These are phyloP conservation scores for Smithornis capensis DNA, from an alignment of 2,113 vertebrate species.

Conservation along the genomic window DNA sequence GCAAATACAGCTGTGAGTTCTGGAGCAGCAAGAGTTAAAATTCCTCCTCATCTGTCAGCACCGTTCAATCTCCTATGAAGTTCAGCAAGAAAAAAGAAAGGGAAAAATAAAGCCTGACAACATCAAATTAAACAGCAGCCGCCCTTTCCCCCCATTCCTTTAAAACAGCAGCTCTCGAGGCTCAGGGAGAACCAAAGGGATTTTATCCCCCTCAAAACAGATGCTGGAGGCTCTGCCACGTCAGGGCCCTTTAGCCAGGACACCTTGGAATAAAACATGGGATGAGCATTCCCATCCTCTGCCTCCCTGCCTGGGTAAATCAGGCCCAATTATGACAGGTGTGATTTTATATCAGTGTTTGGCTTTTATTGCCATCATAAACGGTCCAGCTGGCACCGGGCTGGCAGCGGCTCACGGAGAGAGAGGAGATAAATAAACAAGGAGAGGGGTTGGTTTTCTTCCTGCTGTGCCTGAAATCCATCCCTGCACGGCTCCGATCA, in stretches of 20 bases:
- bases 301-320: neutral
- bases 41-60: neutral
- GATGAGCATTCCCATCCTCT: neutral
- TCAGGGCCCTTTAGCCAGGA: neutral
- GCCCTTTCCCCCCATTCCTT: neutral
- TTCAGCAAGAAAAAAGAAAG: neutral
- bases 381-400: slow-evolving; percentile 39
- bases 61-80: neutral
- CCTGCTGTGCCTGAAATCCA: neutral
- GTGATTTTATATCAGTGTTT: neutral
- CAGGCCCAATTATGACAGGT: slow-evolving; percentile 50
- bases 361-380: slow-evolving; percentile 48
- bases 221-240: fast-evolving
- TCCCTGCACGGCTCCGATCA: fast-evolving
- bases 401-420: neutral
- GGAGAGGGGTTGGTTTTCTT: neutral
- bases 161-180: neutral
- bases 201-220: neutral
- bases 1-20: neutral
- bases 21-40: neutral
- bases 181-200: neutral
- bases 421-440: neutral
- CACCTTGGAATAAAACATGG: fast-evolving
- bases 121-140: neutral
- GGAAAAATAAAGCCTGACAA: neutral